Evolutionary conservation across 92 coral and sea anemone genomes (phyloP), one percentile per base, ranked within the genome.

Genomic region (Phymanthus crucifer): DNA sequence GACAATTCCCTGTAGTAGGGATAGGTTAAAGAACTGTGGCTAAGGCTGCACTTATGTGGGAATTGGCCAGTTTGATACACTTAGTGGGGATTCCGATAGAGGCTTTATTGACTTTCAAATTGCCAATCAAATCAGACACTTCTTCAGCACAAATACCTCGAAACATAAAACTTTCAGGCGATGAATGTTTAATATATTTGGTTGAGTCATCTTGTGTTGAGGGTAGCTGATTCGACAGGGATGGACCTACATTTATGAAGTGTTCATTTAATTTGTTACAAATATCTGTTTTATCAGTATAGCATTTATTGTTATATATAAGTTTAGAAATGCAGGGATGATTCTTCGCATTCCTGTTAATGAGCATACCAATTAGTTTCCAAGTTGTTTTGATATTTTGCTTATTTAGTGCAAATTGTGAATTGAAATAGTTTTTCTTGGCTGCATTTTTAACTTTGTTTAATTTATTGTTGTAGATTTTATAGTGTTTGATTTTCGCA

Each of bases 201-300:
- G 29, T 66, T 19, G 80, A 79, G 33, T 80, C 78, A 29, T 18
- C 16, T 23, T 75, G 57, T 40, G 72, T 40, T 17, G 23, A 5
- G 21, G 82, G 82, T 26, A 75, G 18, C 47, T 81, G 40, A 32
- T 67, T 52, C 43, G 90, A 82, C n/a, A 87, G 91, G 29, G 74
- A 84, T 27, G 73, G 74, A 38, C 83, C 86, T 32, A 86, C 83
- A 40, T 81, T 86, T 48, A 87, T 77, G 64, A 68, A 87, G 58
- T 81, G 76, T 45, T 74, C 72, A 40, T 82, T 82, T 70, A 82
- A 72, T 38, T 87, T 75, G 66, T 87, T 79, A 23, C 83, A 78
- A 66, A 87, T 87, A 64, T 84, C 77, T 19, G 83, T 78, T 68
- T 82, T 76, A 58, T 87, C 87, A 65, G 73, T 87, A 38, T 82